phyloP scores from a whole-genome alignment of 2,113 vertebrate genomes.

The Mustela lutreola region DNA sequence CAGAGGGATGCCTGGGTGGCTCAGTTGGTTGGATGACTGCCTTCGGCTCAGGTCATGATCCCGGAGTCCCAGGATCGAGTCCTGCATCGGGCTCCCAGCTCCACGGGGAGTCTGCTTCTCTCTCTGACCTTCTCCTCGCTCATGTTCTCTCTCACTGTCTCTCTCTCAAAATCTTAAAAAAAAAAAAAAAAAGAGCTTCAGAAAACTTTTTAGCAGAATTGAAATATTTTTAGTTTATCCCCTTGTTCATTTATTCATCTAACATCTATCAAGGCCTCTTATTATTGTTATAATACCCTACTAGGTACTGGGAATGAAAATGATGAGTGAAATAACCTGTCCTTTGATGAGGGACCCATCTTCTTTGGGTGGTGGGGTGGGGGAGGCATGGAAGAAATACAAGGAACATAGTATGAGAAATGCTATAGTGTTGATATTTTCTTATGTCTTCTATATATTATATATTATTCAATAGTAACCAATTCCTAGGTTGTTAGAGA shows the following conservation, averaged over 20 bases:
- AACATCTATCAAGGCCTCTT: background rate
- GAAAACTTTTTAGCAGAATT: background rate
- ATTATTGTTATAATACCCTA: background rate
- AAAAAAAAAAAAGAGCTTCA: conserved; percentile 6
- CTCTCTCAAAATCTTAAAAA: too few relatives aligned
- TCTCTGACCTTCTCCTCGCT: too few relatives aligned
- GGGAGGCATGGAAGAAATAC: background rate
- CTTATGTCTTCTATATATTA: background rate
- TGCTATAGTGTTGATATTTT: background rate
- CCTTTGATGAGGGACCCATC: background rate
- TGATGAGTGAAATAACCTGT: background rate
- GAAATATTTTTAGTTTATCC: background rate
- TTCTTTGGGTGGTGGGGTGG: background rate
- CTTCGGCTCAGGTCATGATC: too few relatives aligned
- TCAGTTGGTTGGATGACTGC: too few relatives aligned
- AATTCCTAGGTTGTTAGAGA: background rate
- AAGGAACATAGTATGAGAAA: background rate
- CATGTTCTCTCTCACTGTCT: too few relatives aligned
- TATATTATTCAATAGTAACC: background rate
- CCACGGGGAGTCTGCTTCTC: too few relatives aligned
- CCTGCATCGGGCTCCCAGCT: too few relatives aligned
- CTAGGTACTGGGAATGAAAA: background rate
- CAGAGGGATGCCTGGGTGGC: background rate
- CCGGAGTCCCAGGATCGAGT: too few relatives aligned
- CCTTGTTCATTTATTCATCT: background rate